Base-by-base conservation (phyloP, 1,140 invertebrate species). In the Teleogryllus occipitalis region DNA sequence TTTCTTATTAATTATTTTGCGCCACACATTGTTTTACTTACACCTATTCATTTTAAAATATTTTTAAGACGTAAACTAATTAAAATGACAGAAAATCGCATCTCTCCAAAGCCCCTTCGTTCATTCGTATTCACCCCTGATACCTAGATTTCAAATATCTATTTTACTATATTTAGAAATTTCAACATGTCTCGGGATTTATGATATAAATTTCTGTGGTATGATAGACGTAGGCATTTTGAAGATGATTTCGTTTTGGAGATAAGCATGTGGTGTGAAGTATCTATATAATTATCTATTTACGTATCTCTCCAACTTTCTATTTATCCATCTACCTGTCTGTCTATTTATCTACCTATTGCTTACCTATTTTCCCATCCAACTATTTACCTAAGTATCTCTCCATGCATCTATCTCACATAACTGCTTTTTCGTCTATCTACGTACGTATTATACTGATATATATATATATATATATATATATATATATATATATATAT, bases 271-370 rank as follows among this genome's bases (percentile, higher is more conserved):
- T 39, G 27, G 5, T 39, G 27, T 15, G 65, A 72, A 15, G 3
- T 72, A 72, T 72, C n/a, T 72, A 6, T 72, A 15, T 72, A 72
- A 3, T 72, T 72, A 72, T 72, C n/a, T 72, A 49, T 46, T 84
- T 82, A 82, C 81, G 82, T 82, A 46, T 76, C 72, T 49, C 81
- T 74, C 49, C 76, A 78, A n/a, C n/a, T n/a, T n/a, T 76, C 73
- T 72, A 72, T 6, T 72, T 1, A 72, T 72, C n/a, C 6, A 1
- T 72, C 6, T 72, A 72, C n/a, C n/a, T 72, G 1, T 72, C n/a
- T 72, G 6, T 6, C n/a, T 72, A 72, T 72, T 72, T 6, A 72
- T 6, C n/a, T 72, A 72, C 6, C n/a, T 72, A 72, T 72, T 72
- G 27, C 27, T 5, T 72, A 72, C 6, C n/a, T 72, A 72, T 72